phyloP scores from a whole-genome alignment of 2,888 invertebrate genomes.

The Synanthedon vespiformis region DNA sequence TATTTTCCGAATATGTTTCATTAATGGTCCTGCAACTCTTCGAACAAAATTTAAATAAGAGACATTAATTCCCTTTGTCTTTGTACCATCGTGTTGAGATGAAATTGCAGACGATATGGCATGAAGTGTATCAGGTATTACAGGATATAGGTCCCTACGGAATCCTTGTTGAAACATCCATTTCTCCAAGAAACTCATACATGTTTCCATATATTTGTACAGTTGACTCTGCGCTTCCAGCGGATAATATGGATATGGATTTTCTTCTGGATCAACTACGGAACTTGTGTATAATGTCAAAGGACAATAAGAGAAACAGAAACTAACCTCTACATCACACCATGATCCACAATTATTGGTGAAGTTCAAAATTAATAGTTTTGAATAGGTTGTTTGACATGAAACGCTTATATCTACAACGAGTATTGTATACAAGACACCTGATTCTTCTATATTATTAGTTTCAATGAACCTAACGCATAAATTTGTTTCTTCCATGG shows the following conservation, averaged over 20 bases:
- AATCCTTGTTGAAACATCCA: conserved; percentile 65
- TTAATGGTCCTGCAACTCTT: conserved; percentile 53
- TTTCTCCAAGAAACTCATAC: conserved; percentile 44
- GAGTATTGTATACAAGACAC: conserved; percentile 22
- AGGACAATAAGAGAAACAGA: conserved; percentile 47
- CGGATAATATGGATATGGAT: conserved; percentile 55
- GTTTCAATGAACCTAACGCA: conserved; percentile 23
- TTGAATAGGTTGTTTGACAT: conserved; percentile 21
- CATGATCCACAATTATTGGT: conserved; percentile 34
- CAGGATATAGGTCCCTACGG: conserved; percentile 52
- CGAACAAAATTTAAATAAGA: conserved; percentile 50
- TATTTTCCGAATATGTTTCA: conserved; percentile 48
- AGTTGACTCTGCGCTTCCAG: conserved; percentile 26
- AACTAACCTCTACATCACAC: conserved; percentile 47
- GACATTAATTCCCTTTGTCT: conserved; percentile 50
- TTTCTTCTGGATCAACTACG: conserved; percentile 25
- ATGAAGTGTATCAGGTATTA: conserved; percentile 55
- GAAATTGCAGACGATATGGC: conserved; percentile 38
- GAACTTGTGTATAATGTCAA: conserved; percentile 41
- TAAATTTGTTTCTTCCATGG: conserved; percentile 33
- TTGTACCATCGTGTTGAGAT: conserved; percentile 24
- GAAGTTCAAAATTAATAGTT: conserved; percentile 30
- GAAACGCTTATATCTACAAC: conserved; percentile 30
- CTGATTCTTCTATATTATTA: conserved; percentile 15
- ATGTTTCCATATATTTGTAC: conserved; percentile 38